Percentiles rank a stretch among this genome's conserved stretches.
Evolutionary conservation across 2,113 vertebrate species (phyloP).

Genomic region (Leiothrix lutea): DNA sequence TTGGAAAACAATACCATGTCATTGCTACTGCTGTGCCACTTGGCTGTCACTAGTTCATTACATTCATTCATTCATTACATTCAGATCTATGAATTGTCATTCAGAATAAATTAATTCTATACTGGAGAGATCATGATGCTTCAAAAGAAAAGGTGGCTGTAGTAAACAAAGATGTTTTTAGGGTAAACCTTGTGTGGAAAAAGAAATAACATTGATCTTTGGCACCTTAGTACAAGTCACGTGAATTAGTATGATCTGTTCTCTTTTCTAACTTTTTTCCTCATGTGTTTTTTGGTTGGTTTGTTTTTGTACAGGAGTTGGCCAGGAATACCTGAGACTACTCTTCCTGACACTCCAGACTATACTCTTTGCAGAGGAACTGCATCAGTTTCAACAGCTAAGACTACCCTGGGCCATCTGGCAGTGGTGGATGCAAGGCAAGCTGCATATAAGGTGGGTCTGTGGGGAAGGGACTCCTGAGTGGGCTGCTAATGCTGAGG

Average conservation of each 20-base stretch:
- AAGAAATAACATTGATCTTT: background rate
- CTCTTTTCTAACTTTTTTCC: background rate
- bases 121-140: background rate
- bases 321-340: conserved; percentile 77
- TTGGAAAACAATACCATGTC: background rate
- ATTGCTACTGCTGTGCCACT: background rate
- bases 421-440: conserved; percentile 74
- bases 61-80: background rate
- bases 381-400: conserved; percentile 75
- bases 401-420: conserved; percentile 76
- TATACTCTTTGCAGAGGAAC: conserved; percentile 62
- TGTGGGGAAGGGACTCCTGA: background rate
- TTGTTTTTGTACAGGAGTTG: conserved; percentile 70
- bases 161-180: background rate
- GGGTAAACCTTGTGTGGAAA: background rate
- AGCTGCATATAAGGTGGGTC: conserved; percentile 65
- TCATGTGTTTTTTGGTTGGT: background rate
- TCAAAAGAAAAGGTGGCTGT: background rate
- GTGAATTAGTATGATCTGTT: background rate
- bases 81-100: background rate
- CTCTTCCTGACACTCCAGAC: conserved; percentile 20
- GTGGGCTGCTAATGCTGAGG: background rate
- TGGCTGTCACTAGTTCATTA: background rate
- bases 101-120: background rate
- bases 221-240: background rate